Evolutionary conservation across 2,888 invertebrate genomes (phyloP), one percentile per base, ranked within the genome.

Genomic region (Stegophylla sp.): DNA sequence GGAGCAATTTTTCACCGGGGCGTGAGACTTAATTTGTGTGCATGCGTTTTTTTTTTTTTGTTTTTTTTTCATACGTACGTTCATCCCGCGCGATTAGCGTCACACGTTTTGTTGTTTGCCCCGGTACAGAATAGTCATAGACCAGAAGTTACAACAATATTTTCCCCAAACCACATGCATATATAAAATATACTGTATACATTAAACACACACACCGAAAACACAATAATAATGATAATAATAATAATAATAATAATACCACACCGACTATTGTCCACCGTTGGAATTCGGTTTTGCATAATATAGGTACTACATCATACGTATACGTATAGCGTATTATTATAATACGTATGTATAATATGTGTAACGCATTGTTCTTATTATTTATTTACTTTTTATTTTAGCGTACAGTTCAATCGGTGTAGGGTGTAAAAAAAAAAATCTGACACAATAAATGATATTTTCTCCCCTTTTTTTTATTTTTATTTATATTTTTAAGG

Each of bases 1-100:
- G 61, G 66, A 41, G 71, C 79, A 41, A 79, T 79, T 79, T 79
- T 79, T 71, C 79, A 79, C 51, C 51, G 67, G 77, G 26, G 43
- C 13, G 59, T 34, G 59, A 67, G 69, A 79, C 79, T 79, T 79
- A 79, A 79, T 79, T 79, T 79, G 79, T 61, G 34, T 7, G 23
- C 13, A 28, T 10, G 13, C 48, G n/a, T 9, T 20, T 3, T 26
- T 48, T 61, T 61, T 48, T 45, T 61, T 48, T 45, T 79, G 45
- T 51, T 71, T 1, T 67, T 67, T 59, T 67, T 23, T 53, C 28
- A 51, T 43, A 43, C 15, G 15, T 13, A 56, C 43, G 56, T 20
- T 77, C 67, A 28, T 67, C 67, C 76, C 20, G 17, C 61, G 53
- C 75, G 79, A 79, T 79, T 79, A 79, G 51, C 23, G 71, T 45